phyloP scores from a whole-genome alignment of 2,113 vertebrate genomes.

The Saimiri boliviensis region DNA sequence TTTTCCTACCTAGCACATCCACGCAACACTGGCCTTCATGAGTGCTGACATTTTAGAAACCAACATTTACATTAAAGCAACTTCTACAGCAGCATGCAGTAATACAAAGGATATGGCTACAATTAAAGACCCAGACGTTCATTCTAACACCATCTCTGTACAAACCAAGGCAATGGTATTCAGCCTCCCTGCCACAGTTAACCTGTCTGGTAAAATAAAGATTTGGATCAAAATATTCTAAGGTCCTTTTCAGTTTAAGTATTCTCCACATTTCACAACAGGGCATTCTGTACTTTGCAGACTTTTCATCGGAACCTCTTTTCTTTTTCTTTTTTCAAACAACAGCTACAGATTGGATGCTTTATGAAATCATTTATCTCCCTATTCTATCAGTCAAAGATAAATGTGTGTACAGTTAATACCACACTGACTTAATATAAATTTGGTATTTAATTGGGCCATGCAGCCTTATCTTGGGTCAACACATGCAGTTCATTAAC shows the following conservation, averaged over 20 bases:
- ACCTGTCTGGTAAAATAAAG: not conserved
- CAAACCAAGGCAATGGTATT: not conserved
- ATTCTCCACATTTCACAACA: not conserved
- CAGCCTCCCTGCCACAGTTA: not conserved
- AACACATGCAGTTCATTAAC: not conserved
- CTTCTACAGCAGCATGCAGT: not conserved
- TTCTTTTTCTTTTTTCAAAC: not conserved
- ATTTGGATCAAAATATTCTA: not conserved
- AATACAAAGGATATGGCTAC: not conserved
- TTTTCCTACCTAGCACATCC: not conserved
- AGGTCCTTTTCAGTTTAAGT: not conserved
- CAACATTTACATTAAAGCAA: not conserved
- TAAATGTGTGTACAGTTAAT: not conserved
- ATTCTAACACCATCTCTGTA: not conserved
- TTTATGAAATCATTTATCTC: slow-evolving; percentile 18
- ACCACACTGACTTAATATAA: not conserved
- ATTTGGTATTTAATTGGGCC: not conserved
- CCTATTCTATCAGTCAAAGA: not conserved
- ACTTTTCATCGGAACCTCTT: not conserved
- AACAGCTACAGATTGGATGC: not conserved
- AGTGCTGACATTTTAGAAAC: not conserved
- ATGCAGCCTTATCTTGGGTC: not conserved
- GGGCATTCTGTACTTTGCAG: not conserved
- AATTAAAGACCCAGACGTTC: not conserved
- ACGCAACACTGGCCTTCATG: not conserved